Conservation (phyloP, 2,888 invertebrate genomes). For the Chrysolina haemoptera region DNA sequence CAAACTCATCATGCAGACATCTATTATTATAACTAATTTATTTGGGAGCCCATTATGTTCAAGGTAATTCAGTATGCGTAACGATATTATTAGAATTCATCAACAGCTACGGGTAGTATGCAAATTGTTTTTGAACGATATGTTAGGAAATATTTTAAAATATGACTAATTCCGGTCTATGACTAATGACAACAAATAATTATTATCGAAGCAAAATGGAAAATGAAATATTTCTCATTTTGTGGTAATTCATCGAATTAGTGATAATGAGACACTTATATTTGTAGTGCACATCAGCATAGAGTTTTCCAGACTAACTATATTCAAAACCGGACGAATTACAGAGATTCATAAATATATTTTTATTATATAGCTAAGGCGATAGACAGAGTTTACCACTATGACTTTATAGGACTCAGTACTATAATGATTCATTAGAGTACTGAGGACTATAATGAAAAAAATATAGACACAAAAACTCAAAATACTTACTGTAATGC, state of each 20-base stretch:
- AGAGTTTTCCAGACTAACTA: no score
- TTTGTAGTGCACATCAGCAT: no score
- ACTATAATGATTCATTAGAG: no score
- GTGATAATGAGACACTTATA: no score
- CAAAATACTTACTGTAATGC: no score
- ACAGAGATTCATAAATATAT: no score
- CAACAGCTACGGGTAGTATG: background rate
- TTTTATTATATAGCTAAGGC: no score
- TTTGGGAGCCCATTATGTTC: slow-evolving; percentile 9
- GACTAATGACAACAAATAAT: background rate
- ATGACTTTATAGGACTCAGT: no score
- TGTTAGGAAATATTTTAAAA: slow-evolving; percentile 13
- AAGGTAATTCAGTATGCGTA: slow-evolving; percentile 15
- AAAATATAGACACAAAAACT: no score
- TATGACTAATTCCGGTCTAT: background rate
- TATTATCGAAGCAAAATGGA: background rate
- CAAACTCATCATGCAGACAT: slow-evolving; percentile 8
- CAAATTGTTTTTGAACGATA: slow-evolving; percentile 3
- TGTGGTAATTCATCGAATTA: background rate
- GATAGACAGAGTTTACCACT: no score
- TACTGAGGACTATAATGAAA: no score
- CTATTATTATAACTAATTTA: background rate
- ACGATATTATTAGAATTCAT: slow-evolving; percentile 5
- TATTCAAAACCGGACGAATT: no score
- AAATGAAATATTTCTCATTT: background rate